Evolutionary conservation across 1,140 invertebrate genomes (phyloP).

Genomic region (Heliconius nattereri): DNA sequence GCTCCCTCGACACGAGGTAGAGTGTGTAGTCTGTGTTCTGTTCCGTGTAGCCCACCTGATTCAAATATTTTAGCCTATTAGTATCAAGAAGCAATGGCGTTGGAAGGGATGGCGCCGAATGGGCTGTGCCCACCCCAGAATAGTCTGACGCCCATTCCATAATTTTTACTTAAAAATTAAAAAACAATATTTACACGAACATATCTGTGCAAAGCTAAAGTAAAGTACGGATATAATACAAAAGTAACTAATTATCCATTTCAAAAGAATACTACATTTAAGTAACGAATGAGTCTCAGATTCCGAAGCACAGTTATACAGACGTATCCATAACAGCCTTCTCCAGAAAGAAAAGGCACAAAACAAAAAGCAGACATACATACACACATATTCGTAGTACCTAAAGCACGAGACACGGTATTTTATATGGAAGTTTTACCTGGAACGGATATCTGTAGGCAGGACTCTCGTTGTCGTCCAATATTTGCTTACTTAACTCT

Average conservation of each 20-base stretch:
- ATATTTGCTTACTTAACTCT: conserved; percentile 73
- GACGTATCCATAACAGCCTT: conserved; percentile 12
- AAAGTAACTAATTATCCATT: neutral
- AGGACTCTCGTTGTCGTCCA: conserved; percentile 63
- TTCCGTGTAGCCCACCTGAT: conserved; percentile 88
- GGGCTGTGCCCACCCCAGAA: no score
- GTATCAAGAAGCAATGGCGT: no score
- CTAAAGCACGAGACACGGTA: conserved; percentile 12
- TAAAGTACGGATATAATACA: no score
- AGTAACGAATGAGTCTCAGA: neutral
- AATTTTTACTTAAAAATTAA: no score
- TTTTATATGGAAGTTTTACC: conserved; percentile 50
- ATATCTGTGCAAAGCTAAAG: no score
- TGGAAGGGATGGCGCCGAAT: no score
- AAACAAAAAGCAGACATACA: conserved; percentile 32
- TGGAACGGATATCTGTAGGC: conserved; percentile 70
- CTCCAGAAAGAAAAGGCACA: conserved; percentile 26
- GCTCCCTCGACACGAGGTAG: conserved; percentile 87
- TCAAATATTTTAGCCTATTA: neutral
- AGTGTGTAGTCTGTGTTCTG: conserved; percentile 87
- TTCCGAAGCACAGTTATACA: neutral
- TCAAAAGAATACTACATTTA: conserved; percentile 4
- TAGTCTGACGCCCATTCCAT: no score
- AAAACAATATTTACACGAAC: no score
- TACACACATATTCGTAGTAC: neutral